phyloP scores from a whole-genome alignment of 2,797 vertebrate species.

The Hoplostethus mediterraneus region DNA sequence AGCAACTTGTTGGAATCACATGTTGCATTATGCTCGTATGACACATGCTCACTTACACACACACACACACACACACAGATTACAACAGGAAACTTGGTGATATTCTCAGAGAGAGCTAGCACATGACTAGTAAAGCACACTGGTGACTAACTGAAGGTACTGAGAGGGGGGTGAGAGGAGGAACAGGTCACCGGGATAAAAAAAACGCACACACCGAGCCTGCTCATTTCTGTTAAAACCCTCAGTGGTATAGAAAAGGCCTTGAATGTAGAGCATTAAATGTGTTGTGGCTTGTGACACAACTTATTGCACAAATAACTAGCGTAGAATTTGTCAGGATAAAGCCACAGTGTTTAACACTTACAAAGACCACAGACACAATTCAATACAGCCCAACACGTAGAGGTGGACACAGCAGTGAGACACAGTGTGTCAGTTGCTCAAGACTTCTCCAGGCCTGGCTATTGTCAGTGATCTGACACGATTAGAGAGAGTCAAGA shows the following conservation, averaged over 20 bases:
- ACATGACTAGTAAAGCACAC: slow-evolving; percentile 77
- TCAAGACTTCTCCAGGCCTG: slow-evolving; percentile 2
- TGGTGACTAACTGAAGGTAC: slow-evolving; percentile 60
- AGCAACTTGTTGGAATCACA: slow-evolving; percentile 20
- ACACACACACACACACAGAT: slow-evolving; percentile 26
- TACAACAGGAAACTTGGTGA: slow-evolving; percentile 57
- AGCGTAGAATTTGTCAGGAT: not conserved
- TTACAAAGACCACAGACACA: slow-evolving; percentile 4
- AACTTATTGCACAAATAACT: not conserved
- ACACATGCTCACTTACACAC: slow-evolving; percentile 12
- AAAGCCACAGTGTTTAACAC: not conserved
- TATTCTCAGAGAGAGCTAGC: slow-evolving; percentile 60
- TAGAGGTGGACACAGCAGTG: not conserved
- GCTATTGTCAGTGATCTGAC: slow-evolving; percentile 2
- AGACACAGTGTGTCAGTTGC: not conserved
- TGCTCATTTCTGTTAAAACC: slow-evolving; percentile 2
- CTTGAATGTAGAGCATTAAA: not conserved
- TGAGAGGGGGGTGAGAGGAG: not conserved
- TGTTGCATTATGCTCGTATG: slow-evolving; percentile 28
- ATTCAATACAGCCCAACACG: not conserved
- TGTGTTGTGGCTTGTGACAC: not conserved
- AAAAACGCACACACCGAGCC: slow-evolving; percentile 27
- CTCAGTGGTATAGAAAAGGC: not conserved
- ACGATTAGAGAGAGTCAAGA: not conserved
- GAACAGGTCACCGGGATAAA: slow-evolving; percentile 17